Evolutionary conservation across 92 coral and sea anemone genomes (phyloP), one percentile per base, ranked within the genome.

Genomic region (Diadumene lineata): DNA sequence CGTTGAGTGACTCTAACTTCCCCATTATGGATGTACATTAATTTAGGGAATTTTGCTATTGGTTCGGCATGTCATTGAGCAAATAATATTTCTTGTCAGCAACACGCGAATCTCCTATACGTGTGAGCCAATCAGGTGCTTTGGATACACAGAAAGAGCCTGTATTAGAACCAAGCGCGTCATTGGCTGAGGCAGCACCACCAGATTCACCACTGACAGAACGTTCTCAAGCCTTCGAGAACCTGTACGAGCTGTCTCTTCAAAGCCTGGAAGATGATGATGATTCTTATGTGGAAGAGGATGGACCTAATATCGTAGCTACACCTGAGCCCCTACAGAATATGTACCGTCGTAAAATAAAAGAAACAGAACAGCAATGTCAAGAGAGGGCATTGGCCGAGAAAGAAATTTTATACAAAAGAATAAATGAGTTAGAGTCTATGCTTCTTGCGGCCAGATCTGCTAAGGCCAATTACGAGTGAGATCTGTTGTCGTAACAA

Each of bases 71-170:
- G n/a, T n/a, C n/a, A n/a, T n/a, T n/a, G n/a, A n/a, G n/a, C n/a
- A n/a, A n/a, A n/a, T 70, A 62, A 0, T 28, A 17, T 70, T 31
- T 43, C 1, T 19, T 25, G 10, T 33, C 50, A 13, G 27, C 46
- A 50, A 24, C 70, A 65, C 73, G 75, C 56, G 56, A 68, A 3
- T 51, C 69, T 19, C 84, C 58, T 9, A 65, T 74, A 34, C 90
- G 91, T 17, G 87, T 86, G 68, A 86, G 91, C 86, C 87, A 72
- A 73, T 86, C 91, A 63, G 77, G 80, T 30, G 91, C 91, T 19
- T 56, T 86, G 61, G 91, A 86, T 74, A 82, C 91, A 16, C 60
- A 71, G 31, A 75, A 73, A 48, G 87, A 82, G 63, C 83, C 83
- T 15, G 50, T 23, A 23, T 55, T 68, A 17, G 34, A 8, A 30